Evolutionary conservation across 2,888 invertebrate species (phyloP).

Genomic region (Protodeltote pygarga): DNA sequence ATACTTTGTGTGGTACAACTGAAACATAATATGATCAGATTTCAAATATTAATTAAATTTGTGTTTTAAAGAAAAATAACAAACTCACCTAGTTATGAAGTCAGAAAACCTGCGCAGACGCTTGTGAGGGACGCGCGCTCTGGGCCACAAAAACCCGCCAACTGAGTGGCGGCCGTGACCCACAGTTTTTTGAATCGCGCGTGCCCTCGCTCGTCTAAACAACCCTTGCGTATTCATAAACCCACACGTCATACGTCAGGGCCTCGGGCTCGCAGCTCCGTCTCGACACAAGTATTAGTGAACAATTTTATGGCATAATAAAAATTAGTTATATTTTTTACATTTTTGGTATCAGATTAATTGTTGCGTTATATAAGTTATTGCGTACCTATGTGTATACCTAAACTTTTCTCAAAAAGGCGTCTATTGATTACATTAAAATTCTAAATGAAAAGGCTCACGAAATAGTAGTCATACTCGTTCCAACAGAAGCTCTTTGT

Average conservation of each 20-base stretch:
- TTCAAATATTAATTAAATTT: too few species aligned
- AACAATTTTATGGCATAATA: conserved; percentile 24
- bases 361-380: conserved; percentile 5
- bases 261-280: conserved; percentile 8
- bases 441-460: conserved; percentile 31
- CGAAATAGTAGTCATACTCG: conserved; percentile 42
- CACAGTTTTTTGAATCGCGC: conserved; percentile 74
- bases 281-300: conserved; percentile 24
- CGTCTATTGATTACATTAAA: conserved; percentile 25
- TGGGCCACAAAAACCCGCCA: conserved; percentile 66
- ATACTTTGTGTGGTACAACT: too few species aligned
- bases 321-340: conserved; percentile 24
- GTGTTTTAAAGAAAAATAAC: conserved; percentile 2
- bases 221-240: conserved; percentile 84
- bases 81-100: conserved; percentile 50
- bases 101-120: conserved; percentile 61
- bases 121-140: conserved; percentile 64
- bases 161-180: conserved; percentile 68
- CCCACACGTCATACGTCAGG: conserved; percentile 61
- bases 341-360: background rate
- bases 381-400: background rate
- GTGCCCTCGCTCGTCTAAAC: conserved; percentile 72
- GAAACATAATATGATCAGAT: too few species aligned
- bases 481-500: conserved; percentile 51
- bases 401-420: conserved; percentile 1